phyloP scores from a whole-genome alignment of 1,140 invertebrate genomes.

The Batillaria attramentaria region DNA sequence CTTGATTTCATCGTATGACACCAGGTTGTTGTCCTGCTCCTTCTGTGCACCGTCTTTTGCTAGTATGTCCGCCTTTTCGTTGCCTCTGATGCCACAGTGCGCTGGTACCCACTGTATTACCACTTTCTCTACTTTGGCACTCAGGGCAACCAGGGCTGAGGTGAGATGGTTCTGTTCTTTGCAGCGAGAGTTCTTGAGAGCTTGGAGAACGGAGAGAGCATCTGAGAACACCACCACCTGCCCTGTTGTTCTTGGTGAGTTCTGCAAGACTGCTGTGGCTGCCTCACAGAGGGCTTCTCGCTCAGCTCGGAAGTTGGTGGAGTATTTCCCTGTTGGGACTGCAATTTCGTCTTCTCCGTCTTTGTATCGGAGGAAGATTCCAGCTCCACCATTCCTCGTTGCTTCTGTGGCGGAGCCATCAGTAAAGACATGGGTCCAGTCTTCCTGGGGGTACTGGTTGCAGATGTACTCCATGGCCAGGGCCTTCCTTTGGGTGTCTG shows the following conservation, averaged over 20 bases:
- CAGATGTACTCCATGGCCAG: background rate
- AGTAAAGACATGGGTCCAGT: constrained; percentile 4
- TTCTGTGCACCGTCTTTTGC: background rate
- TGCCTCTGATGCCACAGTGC: background rate
- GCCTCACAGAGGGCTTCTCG: background rate
- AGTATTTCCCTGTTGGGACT: background rate
- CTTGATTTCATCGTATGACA: background rate
- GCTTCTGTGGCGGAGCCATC: background rate
- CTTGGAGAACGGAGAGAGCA: background rate
- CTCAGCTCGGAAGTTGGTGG: background rate
- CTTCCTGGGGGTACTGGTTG: background rate
- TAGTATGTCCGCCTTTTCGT: background rate
- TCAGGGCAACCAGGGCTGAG: constrained; percentile 3
- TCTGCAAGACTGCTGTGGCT: background rate
- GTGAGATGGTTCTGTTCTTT: background rate
- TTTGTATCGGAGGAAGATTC: background rate
- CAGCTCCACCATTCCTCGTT: background rate
- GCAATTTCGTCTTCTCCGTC: background rate
- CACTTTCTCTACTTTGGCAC: background rate
- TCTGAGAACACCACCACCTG: background rate
- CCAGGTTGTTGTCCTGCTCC: background rate
- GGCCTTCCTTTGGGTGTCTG: background rate
- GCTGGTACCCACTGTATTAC: background rate
- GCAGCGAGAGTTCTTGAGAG: background rate
- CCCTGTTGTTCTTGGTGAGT: background rate